Conservation (phyloP, 1,140 invertebrate species). For the Wasmannia auropunctata region DNA sequence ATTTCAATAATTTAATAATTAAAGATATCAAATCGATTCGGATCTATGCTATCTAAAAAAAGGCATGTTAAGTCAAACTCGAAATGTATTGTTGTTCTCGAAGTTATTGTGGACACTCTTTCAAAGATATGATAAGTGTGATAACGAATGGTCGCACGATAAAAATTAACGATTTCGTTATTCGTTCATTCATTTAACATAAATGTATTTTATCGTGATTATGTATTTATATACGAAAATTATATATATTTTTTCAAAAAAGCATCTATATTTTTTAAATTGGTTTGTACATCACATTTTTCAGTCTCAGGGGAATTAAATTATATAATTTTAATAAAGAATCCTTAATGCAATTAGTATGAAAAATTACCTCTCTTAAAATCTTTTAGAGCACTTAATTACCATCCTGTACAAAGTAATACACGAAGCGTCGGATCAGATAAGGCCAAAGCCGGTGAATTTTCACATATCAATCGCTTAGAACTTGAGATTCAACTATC, state of each 20-base stretch:
- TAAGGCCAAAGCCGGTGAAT: no score
- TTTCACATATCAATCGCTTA: no score
- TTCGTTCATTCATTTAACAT: not conserved
- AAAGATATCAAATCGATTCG: no score
- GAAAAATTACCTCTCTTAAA: no score
- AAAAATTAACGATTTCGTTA: not conserved
- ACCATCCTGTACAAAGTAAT: no score
- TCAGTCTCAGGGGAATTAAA: not conserved
- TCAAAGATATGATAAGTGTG: not conserved
- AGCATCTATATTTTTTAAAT: not conserved
- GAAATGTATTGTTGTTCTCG: no score
- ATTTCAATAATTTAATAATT: no score
- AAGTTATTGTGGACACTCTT: no score
- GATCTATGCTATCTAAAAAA: no score
- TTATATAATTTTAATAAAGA: not conserved
- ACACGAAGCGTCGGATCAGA: no score
- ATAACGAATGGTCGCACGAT: not conserved
- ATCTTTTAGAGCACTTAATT: no score
- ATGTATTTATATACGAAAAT: not conserved
- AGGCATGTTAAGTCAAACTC: no score
- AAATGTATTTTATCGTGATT: not conserved
- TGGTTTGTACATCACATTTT: not conserved
- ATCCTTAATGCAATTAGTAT: not conserved
- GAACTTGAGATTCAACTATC: not conserved
- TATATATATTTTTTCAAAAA: not conserved